Conservation (phyloP, 2,113 vertebrate species). For the Misgurnus anguillicaudatus region DNA sequence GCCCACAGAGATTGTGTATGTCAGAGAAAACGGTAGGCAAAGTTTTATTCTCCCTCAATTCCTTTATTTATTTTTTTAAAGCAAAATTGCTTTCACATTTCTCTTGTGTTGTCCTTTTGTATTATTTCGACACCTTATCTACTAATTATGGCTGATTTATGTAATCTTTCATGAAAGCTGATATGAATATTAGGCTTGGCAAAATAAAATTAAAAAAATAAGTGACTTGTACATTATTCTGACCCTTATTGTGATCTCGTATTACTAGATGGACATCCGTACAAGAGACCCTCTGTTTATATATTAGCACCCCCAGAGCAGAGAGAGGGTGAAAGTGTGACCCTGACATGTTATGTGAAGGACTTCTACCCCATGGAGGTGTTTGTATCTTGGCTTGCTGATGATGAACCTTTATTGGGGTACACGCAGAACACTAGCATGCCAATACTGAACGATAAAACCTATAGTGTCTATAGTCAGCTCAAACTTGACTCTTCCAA, state of each 20-base stretch:
- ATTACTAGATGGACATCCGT: slow-evolving; percentile 48
- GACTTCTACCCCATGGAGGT: slow-evolving; percentile 71
- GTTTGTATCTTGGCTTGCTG: slow-evolving; percentile 70
- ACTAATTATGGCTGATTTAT: neutral
- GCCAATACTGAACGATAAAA: slow-evolving; percentile 16
- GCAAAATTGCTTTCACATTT: neutral
- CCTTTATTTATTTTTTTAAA: neutral
- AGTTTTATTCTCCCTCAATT: neutral
- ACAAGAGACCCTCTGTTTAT: slow-evolving; percentile 63
- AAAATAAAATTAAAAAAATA: neutral
- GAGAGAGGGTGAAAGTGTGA: slow-evolving; percentile 38
- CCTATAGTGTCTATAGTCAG: slow-evolving; percentile 68
- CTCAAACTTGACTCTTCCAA: slow-evolving; percentile 32
- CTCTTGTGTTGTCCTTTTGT: neutral
- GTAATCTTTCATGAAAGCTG: no score
- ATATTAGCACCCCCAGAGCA: slow-evolving; percentile 69
- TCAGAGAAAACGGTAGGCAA: slow-evolving; percentile 59
- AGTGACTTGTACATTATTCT: neutral
- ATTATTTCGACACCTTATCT: neutral
- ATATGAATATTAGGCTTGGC: neutral
- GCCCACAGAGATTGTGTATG: fast-evolving
- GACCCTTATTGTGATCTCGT: slow-evolving; percentile 60
- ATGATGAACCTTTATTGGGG: slow-evolving; percentile 50
- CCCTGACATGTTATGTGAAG: slow-evolving; percentile 77
- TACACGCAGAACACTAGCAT: slow-evolving; percentile 45